Conservation (phyloP, 1,140 invertebrate genomes). For the Chionoecetes opilio region DNA sequence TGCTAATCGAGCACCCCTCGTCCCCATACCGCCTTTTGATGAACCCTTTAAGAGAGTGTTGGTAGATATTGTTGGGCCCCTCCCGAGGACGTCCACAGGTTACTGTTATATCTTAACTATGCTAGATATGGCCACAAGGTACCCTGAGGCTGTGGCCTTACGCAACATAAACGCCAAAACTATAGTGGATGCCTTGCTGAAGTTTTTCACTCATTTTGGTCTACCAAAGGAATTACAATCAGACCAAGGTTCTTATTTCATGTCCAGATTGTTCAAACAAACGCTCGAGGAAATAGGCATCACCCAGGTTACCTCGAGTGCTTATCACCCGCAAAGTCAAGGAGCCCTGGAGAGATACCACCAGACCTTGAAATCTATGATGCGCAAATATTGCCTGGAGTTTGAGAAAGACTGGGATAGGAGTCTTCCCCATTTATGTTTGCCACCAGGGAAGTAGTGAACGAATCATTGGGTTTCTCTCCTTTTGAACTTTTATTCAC, state of each 20-base stretch:
- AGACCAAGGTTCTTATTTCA: slow-evolving; percentile 49
- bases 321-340: slow-evolving; percentile 44
- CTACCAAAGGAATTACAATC: slow-evolving; percentile 1
- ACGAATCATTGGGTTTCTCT: background rate
- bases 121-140: background rate
- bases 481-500: background rate
- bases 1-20: background rate
- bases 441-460: background rate
- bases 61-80: slow-evolving; percentile 1
- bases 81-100: background rate
- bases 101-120: slow-evolving; percentile 45
- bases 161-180: background rate
- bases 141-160: slow-evolving; percentile 45
- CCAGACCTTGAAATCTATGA: slow-evolving; percentile 6
- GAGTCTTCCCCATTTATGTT: too few relatives aligned
- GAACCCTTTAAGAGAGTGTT: slow-evolving; percentile 39
- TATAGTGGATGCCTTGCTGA: background rate
- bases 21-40: slow-evolving; percentile 35
- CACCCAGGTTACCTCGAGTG: background rate
- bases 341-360: slow-evolving; percentile 38
- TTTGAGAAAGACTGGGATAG: background rate
- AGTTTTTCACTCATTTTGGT: slow-evolving; percentile 43
- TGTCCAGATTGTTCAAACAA: slow-evolving; percentile 22
- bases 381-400: too few relatives aligned
- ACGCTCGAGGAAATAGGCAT: background rate